These are phyloP conservation scores for Calephelis virginiensis DNA, from an alignment of 1,140 invertebrate genomes.

Conservation along the genomic window DNA sequence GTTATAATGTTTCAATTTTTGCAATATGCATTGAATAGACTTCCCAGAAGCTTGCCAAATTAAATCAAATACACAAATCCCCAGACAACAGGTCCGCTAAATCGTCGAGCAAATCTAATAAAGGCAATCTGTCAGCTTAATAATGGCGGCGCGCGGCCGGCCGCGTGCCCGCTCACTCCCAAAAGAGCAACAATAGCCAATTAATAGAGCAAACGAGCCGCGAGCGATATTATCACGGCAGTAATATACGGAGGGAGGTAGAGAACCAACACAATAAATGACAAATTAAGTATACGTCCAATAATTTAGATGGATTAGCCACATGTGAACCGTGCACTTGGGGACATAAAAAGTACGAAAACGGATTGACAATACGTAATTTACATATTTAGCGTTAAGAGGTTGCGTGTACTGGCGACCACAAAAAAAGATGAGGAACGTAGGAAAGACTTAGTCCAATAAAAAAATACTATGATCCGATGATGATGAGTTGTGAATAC, in stretches of 20 bases:
- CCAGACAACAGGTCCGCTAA: background rate
- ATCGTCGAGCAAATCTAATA: slow-evolving; percentile 38
- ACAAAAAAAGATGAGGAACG: too few relatives aligned
- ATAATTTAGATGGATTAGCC: slow-evolving; percentile 23
- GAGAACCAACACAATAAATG: slow-evolving; percentile 15
- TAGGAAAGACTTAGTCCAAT: too few relatives aligned
- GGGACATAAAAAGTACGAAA: background rate
- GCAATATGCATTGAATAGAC: too few relatives aligned
- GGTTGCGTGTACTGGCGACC: too few relatives aligned
- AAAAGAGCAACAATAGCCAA: slow-evolving; percentile 61
- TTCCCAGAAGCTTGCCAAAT: background rate
- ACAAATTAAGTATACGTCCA: slow-evolving; percentile 17
- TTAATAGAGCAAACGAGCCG: slow-evolving; percentile 59
- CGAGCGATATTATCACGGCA: slow-evolving; percentile 44
- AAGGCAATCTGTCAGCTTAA: slow-evolving; percentile 40
- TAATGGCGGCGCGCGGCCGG: slow-evolving; percentile 31
- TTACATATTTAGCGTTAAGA: too few relatives aligned
- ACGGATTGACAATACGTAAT: too few relatives aligned
- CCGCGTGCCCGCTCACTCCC: slow-evolving; percentile 41
- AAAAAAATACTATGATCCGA: too few relatives aligned
- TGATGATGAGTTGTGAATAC: too few relatives aligned
- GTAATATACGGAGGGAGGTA: background rate
- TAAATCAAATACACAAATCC: slow-evolving; percentile 20
- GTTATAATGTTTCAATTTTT: too few relatives aligned
- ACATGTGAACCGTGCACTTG: slow-evolving; percentile 14